Conservation (phyloP, 2,888 invertebrate genomes). For the Agrochola lychnidis region DNA sequence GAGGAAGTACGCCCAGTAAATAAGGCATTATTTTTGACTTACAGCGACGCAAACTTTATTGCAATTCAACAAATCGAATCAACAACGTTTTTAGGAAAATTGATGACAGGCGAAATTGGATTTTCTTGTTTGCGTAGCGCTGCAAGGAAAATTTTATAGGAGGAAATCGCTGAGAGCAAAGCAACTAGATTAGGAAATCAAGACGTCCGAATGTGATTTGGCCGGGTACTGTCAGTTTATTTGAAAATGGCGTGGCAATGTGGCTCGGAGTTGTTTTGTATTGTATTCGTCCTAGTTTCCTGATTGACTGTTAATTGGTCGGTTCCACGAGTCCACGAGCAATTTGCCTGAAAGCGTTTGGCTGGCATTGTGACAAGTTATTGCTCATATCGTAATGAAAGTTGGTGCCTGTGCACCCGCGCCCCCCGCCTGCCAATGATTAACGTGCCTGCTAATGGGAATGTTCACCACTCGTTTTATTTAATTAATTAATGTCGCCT, state of each 20-base stretch:
- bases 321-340: slow-evolving; percentile 55
- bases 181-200: slow-evolving; percentile 64
- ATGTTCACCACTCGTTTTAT: slow-evolving; percentile 65
- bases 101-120: slow-evolving; percentile 68
- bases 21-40: slow-evolving; percentile 47
- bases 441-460: slow-evolving; percentile 71
- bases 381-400: slow-evolving; percentile 72
- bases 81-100: slow-evolving; percentile 63
- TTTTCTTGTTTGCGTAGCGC: slow-evolving; percentile 67
- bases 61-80: slow-evolving; percentile 60
- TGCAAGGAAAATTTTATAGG: slow-evolving; percentile 61
- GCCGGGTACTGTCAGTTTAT: slow-evolving; percentile 26
- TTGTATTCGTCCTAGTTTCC: slow-evolving; percentile 61
- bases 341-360: slow-evolving; percentile 73
- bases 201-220: slow-evolving; percentile 44
- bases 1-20: slow-evolving; percentile 50
- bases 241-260: slow-evolving; percentile 15
- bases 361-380: slow-evolving; percentile 64
- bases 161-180: slow-evolving; percentile 64
- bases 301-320: slow-evolving; percentile 64
- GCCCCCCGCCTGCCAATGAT: slow-evolving; percentile 63
- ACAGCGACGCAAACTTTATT: slow-evolving; percentile 47
- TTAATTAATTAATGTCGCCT: slow-evolving; percentile 69
- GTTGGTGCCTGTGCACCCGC: slow-evolving; percentile 52
- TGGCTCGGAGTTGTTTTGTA: slow-evolving; percentile 28